phyloP scores from a whole-genome alignment of 2,888 invertebrate genomes.

The Tipula lateralis region DNA sequence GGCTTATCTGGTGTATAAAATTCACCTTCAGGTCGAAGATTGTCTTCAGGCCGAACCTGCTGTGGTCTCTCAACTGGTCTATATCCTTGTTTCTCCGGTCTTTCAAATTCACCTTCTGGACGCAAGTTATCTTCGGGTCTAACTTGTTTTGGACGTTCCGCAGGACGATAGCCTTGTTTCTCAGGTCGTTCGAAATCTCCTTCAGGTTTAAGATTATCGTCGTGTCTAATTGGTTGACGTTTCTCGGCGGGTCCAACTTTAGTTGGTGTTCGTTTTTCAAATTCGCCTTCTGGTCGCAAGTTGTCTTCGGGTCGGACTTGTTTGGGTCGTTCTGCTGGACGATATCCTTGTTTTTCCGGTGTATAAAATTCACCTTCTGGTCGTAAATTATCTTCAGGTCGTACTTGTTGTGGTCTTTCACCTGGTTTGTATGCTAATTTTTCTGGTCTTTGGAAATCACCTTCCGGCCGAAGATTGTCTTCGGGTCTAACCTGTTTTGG shows the following conservation, averaged over 20 bases:
- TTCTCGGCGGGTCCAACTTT: constrained; percentile 50
- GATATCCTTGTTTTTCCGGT: constrained; percentile 45
- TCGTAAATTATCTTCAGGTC: constrained; percentile 52
- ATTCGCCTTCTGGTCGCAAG: constrained; percentile 51
- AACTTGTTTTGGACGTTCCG: constrained; percentile 55
- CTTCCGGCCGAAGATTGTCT: constrained; percentile 49
- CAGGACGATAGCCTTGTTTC: constrained; percentile 51
- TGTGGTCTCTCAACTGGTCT: constrained; percentile 52
- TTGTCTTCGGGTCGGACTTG: constrained; percentile 48
- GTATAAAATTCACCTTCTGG: constrained; percentile 56
- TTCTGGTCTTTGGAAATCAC: constrained; percentile 41
- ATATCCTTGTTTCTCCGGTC: constrained; percentile 44
- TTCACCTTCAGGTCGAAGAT: constrained; percentile 54
- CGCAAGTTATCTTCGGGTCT: constrained; percentile 58
- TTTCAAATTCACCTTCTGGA: constrained; percentile 52
- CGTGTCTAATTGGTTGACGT: constrained; percentile 45
- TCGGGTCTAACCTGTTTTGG: constrained; percentile 25
- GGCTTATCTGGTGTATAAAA: constrained; percentile 48
- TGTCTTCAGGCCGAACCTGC: constrained; percentile 57
- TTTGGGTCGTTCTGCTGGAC: constrained; percentile 45
- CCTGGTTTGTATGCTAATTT: constrained; percentile 49
- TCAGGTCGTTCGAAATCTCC: constrained; percentile 54
- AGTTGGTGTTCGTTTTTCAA: constrained; percentile 45
- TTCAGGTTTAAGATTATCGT: constrained; percentile 52
- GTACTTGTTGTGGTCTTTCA: constrained; percentile 49